Percentiles rank a stretch among this genome's conserved stretches.
Evolutionary conservation across 2,888 invertebrate genomes (phyloP).

Genomic region (Chesias legatella): DNA sequence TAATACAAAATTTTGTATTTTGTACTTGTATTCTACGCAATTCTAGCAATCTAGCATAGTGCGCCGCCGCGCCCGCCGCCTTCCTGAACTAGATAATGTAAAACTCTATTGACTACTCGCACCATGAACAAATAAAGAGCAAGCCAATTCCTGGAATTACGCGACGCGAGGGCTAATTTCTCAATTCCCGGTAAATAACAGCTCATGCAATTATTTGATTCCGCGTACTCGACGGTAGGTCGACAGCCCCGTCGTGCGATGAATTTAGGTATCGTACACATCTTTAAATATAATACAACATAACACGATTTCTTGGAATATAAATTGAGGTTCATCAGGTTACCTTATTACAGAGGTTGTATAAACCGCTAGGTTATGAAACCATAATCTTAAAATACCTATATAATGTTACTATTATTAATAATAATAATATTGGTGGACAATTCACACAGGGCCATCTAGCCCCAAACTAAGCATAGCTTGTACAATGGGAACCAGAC

Average conservation of each 20-base stretch:
- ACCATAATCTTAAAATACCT: too few relatives aligned
- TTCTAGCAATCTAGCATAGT: constrained; percentile 3
- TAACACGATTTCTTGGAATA: too few relatives aligned
- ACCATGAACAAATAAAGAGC: constrained; percentile 18
- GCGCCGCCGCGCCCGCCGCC: neutral
- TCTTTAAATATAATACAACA: neutral
- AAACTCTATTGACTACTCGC: neutral
- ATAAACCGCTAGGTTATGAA: too few relatives aligned
- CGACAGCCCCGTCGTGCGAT: constrained; percentile 21
- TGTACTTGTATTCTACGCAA: constrained; percentile 9
- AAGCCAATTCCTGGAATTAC: constrained; percentile 33
- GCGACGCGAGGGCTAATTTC: constrained; percentile 33
- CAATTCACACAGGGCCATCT: too few relatives aligned
- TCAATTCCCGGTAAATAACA: constrained; percentile 44
- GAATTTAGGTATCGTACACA: constrained; percentile 7
- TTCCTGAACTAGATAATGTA: constrained; percentile 2
- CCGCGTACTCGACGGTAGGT: constrained; percentile 38
- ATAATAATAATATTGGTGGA: too few relatives aligned
- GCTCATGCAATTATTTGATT: constrained; percentile 49
- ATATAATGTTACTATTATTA: too few relatives aligned
- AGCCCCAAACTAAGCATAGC: too few relatives aligned
- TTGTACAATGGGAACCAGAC: too few relatives aligned
- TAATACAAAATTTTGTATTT: too few relatives aligned
- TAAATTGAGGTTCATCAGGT: too few relatives aligned
- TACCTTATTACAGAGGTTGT: too few relatives aligned